Evolutionary conservation across 2,888 invertebrate species (phyloP).

Genomic region (Catotricha subobsoleta): DNA sequence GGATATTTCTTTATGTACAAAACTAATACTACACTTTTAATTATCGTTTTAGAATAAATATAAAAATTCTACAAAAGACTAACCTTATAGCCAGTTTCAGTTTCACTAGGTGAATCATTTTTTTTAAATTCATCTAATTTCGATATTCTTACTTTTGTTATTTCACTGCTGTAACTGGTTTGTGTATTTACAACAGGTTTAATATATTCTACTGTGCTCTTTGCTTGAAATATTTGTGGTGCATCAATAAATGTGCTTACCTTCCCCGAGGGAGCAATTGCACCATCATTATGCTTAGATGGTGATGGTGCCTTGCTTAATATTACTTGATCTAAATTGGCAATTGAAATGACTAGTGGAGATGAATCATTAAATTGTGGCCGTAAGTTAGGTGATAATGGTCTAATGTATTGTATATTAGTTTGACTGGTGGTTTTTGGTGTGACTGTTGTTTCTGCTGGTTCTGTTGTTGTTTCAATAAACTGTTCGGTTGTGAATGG

Average conservation of each 20-base stretch:
- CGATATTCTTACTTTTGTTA: conserved; percentile 21
- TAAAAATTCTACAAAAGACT: conserved; percentile 1
- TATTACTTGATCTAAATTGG: conserved; percentile 29
- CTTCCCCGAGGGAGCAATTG: conserved; percentile 20
- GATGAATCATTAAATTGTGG: conserved; percentile 30
- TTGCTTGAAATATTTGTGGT: conserved; percentile 12
- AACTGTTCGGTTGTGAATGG: conserved; percentile 18
- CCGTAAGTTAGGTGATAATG: conserved; percentile 19
- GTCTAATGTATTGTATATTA: conserved; percentile 2
- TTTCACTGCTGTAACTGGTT: conserved; percentile 24
- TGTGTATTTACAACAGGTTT: conserved; percentile 16
- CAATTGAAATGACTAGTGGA: conserved; percentile 29
- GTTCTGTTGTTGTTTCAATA: conserved; percentile 16
- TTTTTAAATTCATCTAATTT: conserved; percentile 11
- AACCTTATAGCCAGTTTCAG: conserved; percentile 12
- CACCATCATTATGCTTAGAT: conserved; percentile 10
- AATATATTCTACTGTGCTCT: conserved; percentile 7
- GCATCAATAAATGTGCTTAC: conserved; percentile 20
- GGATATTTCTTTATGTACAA: too few relatives aligned
- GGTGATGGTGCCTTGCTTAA: conserved; percentile 23
- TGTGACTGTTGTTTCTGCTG: not conserved
- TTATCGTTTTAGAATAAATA: too few relatives aligned
- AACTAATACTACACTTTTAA: too few relatives aligned
- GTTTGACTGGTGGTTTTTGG: too few relatives aligned
- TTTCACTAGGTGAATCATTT: conserved; percentile 2